Base-by-base conservation (phyloP, 1,140 invertebrate genomes). In the Apis dorsata region DNA sequence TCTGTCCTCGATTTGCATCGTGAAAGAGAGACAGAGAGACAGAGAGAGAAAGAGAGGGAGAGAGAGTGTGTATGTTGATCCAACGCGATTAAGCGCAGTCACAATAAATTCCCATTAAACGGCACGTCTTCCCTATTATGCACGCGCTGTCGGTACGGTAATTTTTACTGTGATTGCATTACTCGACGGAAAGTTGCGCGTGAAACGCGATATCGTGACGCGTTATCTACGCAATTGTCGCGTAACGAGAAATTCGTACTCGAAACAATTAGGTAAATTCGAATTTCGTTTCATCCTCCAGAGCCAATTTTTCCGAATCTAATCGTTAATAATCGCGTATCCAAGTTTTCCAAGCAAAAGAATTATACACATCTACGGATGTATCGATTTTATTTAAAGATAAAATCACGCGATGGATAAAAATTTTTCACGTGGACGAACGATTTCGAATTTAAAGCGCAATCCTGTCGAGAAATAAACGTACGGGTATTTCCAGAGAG, bases 91-190 rank as follows among this genome's bases (percentile, higher is more conserved):
- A 28, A 11, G 62, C 19, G 49, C 73, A 4, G 57, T 21, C 19
- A 74, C 72, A 28, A 81, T 81, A 81, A 81, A 77, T 81, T 68
- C 73, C 73, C 80, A 76, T 81, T 81, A 81, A 81, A 81, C 80
- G 63, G 28, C 60, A 24, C 72, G 63, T 53, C 74, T 63, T 34
- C 9, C 34, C 62, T 68, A 53, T 60, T 77, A 76, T 59, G 80
- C 73, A 49, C n/a, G 51, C 68, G 68, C 68, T 62, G 68, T 53
- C 78, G 79, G 24, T 65, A n/a, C 19, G 17, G 28, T 19, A 12
- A 69, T 59, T 81, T 60, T 81, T 81, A 9, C 72, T n/a, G 13
- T 63, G n/a, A 75, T 75, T 68, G 76, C 71, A 44, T 24, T 24
- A 24, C 19, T 28, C 19, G 24, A 21, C n/a, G 69, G 59, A 69